Evolutionary conservation across 2,888 invertebrate species (phyloP).

Genomic region (Unio pictorum): DNA sequence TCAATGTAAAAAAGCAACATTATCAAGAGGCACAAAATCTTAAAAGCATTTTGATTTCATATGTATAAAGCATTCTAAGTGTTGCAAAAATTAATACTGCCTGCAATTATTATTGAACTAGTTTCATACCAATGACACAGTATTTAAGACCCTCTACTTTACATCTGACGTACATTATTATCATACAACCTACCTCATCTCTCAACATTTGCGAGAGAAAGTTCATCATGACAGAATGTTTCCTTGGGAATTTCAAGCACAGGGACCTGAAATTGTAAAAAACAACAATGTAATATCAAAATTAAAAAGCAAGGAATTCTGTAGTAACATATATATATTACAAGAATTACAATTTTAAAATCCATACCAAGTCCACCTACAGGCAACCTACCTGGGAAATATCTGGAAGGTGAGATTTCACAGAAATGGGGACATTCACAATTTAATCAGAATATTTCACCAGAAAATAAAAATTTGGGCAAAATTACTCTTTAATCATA

Average conservation of each 20-base stretch:
- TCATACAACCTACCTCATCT: conserved; percentile 79
- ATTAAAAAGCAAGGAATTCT: not conserved
- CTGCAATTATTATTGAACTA: too few relatives aligned
- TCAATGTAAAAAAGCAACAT: too few relatives aligned
- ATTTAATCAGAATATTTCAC: too few relatives aligned
- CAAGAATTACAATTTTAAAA: not conserved
- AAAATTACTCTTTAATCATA: too few relatives aligned
- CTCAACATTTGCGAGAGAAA: conserved; percentile 97
- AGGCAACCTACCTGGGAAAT: not conserved
- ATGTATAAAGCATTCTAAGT: too few relatives aligned
- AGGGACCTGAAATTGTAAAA: conserved; percentile 55
- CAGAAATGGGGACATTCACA: not conserved
- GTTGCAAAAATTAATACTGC: too few relatives aligned
- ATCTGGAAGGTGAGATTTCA: not conserved
- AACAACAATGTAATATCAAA: not conserved
- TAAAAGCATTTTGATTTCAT: too few relatives aligned
- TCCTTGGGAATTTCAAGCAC: conserved; percentile 90
- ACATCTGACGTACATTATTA: not conserved
- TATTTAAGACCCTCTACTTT: not conserved
- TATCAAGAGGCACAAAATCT: too few relatives aligned
- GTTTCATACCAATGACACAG: too few relatives aligned
- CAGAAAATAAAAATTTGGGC: too few relatives aligned
- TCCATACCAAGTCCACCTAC: not conserved
- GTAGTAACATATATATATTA: not conserved
- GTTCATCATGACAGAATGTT: conserved; percentile 95